Conservation (phyloP, 2,888 invertebrate genomes). For the Metalampra italica region DNA sequence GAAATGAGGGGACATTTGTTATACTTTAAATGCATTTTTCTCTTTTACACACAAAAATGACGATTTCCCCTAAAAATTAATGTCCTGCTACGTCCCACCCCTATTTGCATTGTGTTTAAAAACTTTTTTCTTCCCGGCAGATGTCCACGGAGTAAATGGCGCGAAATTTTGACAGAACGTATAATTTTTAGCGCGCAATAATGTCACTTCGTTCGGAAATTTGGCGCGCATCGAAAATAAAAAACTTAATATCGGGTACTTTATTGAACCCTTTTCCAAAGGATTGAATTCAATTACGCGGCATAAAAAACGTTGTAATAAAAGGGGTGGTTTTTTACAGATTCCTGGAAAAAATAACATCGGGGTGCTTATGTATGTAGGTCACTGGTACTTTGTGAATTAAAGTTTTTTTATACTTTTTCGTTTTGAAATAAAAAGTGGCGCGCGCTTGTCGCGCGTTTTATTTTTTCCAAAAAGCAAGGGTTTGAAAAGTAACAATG, state of each 20-base stretch:
- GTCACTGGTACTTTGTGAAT: slow-evolving; percentile 65
- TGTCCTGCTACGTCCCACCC: slow-evolving; percentile 54
- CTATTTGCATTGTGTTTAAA: slow-evolving; percentile 75
- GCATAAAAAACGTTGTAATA: slow-evolving; percentile 46
- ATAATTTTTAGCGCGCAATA: slow-evolving; percentile 64
- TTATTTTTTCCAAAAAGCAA: slow-evolving; percentile 42
- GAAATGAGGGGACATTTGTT: slow-evolving; percentile 68
- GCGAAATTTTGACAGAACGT: slow-evolving; percentile 75
- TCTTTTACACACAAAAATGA: slow-evolving; percentile 64
- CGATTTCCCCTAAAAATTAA: slow-evolving; percentile 73
- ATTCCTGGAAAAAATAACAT: slow-evolving; percentile 57
- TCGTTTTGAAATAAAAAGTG: slow-evolving; percentile 42
- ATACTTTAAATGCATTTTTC: slow-evolving; percentile 74
- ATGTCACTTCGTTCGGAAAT: slow-evolving; percentile 45
- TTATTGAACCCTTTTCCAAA: slow-evolving; percentile 75
- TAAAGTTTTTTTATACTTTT: slow-evolving; percentile 45
- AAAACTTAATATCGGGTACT: slow-evolving; percentile 58
- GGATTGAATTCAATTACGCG: slow-evolving; percentile 74
- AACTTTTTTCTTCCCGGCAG: slow-evolving; percentile 57
- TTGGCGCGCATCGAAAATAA: slow-evolving; percentile 21
- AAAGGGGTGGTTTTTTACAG: slow-evolving; percentile 60
- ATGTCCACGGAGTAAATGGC: slow-evolving; percentile 71
- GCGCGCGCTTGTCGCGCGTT: slow-evolving; percentile 64
- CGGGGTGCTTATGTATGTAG: slow-evolving; percentile 59
- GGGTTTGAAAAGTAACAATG: slow-evolving; percentile 70